Evolutionary conservation across 2,797 vertebrate genomes (phyloP), one percentile per base, ranked within the genome.

Genomic region (Eulemur rubriventer): DNA sequence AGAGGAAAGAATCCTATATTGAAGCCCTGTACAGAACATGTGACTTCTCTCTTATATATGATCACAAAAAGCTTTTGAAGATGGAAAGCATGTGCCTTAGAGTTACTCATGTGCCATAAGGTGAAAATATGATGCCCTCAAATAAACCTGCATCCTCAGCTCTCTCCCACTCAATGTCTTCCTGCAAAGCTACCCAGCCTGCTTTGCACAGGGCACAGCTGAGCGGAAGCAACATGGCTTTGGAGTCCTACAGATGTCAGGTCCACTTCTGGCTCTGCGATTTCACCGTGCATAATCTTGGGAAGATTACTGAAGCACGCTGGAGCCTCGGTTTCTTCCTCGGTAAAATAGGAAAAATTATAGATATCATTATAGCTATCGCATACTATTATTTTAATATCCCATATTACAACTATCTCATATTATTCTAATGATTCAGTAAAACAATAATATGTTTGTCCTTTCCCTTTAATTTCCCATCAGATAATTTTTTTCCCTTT

Each of bases 371-470:
- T 33, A 50, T 0, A 48, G 26, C 18, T 13, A n/a, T 17, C 20
- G 55, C 7, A 38, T 26, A 35, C 18, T 28, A 24, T 10, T 65
- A 30, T 81, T 80, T 48, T 78, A 85, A 55, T 55, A 55, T 55
- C 20, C 8, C 52, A 55, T 55, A 63, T 89, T 33, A 50, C 1
- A 46, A 22, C 14, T 8, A 30, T 17, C 20, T 67, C 7, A n/a
- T 18, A 41, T 8, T 67, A 30, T 81, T 81, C 48, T 78, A 86
- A 61, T 61, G 41, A 48, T 30, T 61, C 43, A 26, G 18, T 57
- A 57, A 78, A 93, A 61, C 16, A 76, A 46, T 89, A 52, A 20
- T 30, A 5, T 85, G 43, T 57, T 46, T 93, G 22, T 76, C 46
- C 33, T 96, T 57, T 38, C 43, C 48, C 28, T 82, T 67, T 20